Evolutionary conservation across 2,888 invertebrate species (phyloP).

Genomic region (Lamellibrachia columna): DNA sequence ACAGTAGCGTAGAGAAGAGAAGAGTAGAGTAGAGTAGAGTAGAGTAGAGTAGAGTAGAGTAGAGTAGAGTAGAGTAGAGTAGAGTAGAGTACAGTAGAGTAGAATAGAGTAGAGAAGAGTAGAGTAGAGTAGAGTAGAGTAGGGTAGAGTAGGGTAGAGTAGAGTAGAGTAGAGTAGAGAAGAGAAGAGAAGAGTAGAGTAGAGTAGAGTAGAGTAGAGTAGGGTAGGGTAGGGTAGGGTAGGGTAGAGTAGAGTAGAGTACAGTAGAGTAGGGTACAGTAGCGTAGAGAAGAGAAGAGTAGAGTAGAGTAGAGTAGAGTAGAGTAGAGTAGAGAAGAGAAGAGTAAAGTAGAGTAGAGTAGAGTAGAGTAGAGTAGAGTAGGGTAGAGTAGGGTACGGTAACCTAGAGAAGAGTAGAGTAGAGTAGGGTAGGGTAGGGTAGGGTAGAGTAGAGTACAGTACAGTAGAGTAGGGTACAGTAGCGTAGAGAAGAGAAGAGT

Average conservation of each 20-base stretch:
- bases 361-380: constrained; percentile 19
- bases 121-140: constrained; percentile 19
- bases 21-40: constrained; percentile 19
- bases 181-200: constrained; percentile 14
- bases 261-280: not conserved
- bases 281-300: no score
- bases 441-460: constrained; percentile 16
- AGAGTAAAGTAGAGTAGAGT: constrained; percentile 18
- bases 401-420: no score
- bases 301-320: constrained; percentile 6
- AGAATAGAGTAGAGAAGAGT: constrained; percentile 16
- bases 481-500: no score
- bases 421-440: constrained; percentile 12
- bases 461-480: constrained; percentile 7
- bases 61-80: constrained; percentile 19
- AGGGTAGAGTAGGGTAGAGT: constrained; percentile 16
- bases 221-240: constrained; percentile 3
- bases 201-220: constrained; percentile 19
- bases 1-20: no score
- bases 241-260: constrained; percentile 18
- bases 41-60: constrained; percentile 19
- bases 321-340: constrained; percentile 1
- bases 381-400: constrained; percentile 7
- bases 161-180: constrained; percentile 17
- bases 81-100: constrained; percentile 17